phyloP scores from a whole-genome alignment of 1,140 invertebrate genomes.

The Drosophila gunungcola region DNA sequence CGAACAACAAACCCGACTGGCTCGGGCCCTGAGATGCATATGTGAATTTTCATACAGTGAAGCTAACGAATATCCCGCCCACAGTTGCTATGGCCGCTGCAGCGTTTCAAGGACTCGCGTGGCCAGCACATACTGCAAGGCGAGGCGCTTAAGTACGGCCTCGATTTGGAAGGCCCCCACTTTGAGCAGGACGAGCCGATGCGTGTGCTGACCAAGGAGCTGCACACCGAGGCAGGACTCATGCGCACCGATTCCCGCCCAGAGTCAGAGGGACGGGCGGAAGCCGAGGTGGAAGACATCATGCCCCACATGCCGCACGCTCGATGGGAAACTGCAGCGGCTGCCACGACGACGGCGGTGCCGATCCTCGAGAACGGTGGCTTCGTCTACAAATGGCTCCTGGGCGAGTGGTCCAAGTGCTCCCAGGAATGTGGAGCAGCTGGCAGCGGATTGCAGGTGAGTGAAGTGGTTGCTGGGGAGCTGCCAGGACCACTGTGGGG shows the following conservation, averaged over 20 bases:
- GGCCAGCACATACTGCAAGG: constrained; percentile 86
- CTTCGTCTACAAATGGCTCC: constrained; percentile 91
- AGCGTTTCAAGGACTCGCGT: constrained; percentile 88
- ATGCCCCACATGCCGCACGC: constrained; percentile 68
- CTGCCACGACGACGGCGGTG: constrained; percentile 14
- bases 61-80: constrained; percentile 25
- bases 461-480: constrained; percentile 5
- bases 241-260: constrained; percentile 2
- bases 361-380: constrained; percentile 80
- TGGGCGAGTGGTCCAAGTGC: constrained; percentile 94
- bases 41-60: constrained; percentile 16
- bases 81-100: constrained; percentile 90
- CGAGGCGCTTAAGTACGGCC: constrained; percentile 70
- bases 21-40: constrained; percentile 7
- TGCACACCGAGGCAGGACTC: constrained; percentile 47
- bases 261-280: not conserved
- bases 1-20: constrained; percentile 29
- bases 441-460: constrained; percentile 85
- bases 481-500: not conserved
- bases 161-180: constrained; percentile 63
- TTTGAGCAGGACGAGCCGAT: constrained; percentile 76
- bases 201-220: constrained; percentile 52
- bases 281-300: constrained; percentile 16
- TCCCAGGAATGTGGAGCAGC: constrained; percentile 93
- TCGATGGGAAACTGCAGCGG: constrained; percentile 60